phyloP scores from a whole-genome alignment of 2,797 vertebrate species.

The Stomatorhinus walkeri region DNA sequence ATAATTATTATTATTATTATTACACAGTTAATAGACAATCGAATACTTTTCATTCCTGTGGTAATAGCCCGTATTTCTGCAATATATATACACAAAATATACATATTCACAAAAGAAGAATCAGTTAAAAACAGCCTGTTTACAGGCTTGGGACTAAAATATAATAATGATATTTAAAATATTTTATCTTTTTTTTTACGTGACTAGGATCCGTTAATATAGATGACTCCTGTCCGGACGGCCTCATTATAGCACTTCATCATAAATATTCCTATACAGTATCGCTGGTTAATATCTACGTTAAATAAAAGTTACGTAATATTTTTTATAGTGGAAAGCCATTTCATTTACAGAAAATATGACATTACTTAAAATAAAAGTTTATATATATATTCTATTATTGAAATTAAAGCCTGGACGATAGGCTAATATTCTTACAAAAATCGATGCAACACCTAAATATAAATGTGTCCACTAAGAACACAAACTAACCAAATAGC shows the following conservation, averaged over 20 bases:
- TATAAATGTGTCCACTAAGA: neutral
- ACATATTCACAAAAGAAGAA: neutral
- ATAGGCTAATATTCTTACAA: neutral
- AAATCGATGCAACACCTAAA: neutral
- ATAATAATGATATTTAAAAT: neutral
- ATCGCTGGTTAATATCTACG: neutral
- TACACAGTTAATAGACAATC: neutral
- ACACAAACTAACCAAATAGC: neutral
- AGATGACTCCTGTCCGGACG: neutral
- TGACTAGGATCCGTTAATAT: neutral
- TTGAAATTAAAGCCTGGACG: neutral
- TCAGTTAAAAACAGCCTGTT: neutral
- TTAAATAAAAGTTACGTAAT: neutral
- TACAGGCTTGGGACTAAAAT: neutral
- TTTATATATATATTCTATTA: neutral
- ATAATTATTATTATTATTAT: neutral
- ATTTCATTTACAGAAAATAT: neutral
- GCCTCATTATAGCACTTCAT: neutral
- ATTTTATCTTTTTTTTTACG: neutral
- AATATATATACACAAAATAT: neutral
- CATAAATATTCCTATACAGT: neutral
- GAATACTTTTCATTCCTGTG: neutral
- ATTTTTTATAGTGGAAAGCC: neutral
- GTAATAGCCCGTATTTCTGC: neutral
- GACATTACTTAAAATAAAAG: neutral